Evolutionary conservation across 2,113 vertebrate genomes (phyloP), one percentile per base, ranked within the genome.

Genomic region (Ailuropoda melanoleuca): DNA sequence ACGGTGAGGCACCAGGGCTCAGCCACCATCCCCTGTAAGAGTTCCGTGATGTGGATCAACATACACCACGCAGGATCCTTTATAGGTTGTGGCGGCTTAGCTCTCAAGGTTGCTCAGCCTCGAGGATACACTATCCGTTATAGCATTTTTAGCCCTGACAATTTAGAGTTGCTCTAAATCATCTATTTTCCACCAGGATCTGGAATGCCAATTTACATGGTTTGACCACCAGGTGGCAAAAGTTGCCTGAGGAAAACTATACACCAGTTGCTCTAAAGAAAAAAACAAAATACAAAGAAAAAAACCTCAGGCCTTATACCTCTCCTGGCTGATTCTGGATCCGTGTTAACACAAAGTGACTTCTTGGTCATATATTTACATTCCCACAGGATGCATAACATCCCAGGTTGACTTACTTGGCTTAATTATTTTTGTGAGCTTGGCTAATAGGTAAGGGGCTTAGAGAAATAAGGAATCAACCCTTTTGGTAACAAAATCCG

Each of bases 141-240:
- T 0, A 50, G 64, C 11, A 55, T 55, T 83, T 91, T 95, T n/a
- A 92, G 46, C 39, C 37, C 17, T 56, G 18, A 87, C 7, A 9
- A 50, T 48, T 88, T 37, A 77, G 84, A 53, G 50, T n/a, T 77
- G 55, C 55, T 39, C 4, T 34, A 50, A 50, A 53, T 29, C 43
- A 37, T 18, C 55, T 55, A 9, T 21, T 89, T 93, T 94, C 26
- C 31, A 83, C 74, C 62, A 48, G 89, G 18, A 88, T 39, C 48
- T 56, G 37, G 43, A 82, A n/a, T 0, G 37, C 24, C 58, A 81
- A 2, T 88, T 70, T 88, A 85, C 17, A 13, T 68, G 34, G n/a
- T 97, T 90, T 96, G 96, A 93, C 97, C 97, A 98, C 95, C 83
- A 98, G 98, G 87, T 97, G 98, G 98, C 98, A 97, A 97, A 96